Conservation (phyloP, 2,888 invertebrate genomes). For the Drosophila stalkeri region DNA sequence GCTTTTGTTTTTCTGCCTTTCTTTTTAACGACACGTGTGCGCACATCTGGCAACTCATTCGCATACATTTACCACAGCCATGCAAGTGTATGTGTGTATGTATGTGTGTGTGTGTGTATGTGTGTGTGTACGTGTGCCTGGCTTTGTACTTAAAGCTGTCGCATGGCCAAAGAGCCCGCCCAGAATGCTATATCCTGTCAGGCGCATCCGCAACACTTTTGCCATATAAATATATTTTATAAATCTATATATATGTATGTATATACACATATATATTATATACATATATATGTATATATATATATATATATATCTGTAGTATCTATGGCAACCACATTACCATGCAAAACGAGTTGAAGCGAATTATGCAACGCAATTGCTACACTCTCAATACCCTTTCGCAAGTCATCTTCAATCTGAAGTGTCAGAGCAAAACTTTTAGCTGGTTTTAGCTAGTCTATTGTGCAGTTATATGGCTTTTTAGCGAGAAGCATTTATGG, state of each 20-base stretch:
- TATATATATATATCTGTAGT: slow-evolving; percentile 5
- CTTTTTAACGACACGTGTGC: slow-evolving; percentile 71
- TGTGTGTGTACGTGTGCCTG: slow-evolving; percentile 25
- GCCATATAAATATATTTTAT: slow-evolving; percentile 35
- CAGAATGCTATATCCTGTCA: slow-evolving; percentile 69
- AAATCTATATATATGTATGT: no score
- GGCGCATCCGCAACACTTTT: slow-evolving; percentile 64
- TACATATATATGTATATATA: not conserved
- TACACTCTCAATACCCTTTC: slow-evolving; percentile 35
- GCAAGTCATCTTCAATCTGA: slow-evolving; percentile 26
- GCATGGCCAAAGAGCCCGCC: slow-evolving; percentile 38
- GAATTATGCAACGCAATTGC: slow-evolving; percentile 15
- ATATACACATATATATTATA: not conserved
- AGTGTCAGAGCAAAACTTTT: not conserved
- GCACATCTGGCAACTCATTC: slow-evolving; percentile 69
- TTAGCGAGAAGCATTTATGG: not conserved
- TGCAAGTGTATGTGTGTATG: not conserved
- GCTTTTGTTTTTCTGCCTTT: slow-evolving; percentile 31
- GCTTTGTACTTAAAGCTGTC: slow-evolving; percentile 74
- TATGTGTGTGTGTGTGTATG: not conserved
- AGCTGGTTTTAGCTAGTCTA: not conserved
- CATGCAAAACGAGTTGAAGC: slow-evolving; percentile 48
- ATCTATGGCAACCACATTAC: slow-evolving; percentile 48
- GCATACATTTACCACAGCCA: slow-evolving; percentile 33
- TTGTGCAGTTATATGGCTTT: not conserved